Percentiles rank a stretch among this genome's conserved stretches.
These are phyloP conservation scores for Anguilla obscura DNA, from an alignment of 2,797 vertebrate genomes.

Conservation along the genomic window DNA sequence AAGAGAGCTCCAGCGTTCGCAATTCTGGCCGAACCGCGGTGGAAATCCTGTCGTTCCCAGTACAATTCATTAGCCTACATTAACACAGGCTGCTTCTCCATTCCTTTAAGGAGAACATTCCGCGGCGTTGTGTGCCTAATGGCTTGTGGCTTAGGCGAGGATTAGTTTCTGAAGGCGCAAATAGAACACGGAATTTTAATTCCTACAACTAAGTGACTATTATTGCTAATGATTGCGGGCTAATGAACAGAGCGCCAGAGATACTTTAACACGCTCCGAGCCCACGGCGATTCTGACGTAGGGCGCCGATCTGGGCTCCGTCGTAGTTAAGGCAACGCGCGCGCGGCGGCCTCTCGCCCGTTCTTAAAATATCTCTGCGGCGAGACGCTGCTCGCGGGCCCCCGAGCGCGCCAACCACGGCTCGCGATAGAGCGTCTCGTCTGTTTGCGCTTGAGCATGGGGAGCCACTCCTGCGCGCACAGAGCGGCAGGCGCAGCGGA, in stretches of 20 bases:
- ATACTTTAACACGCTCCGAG: constrained; percentile 12
- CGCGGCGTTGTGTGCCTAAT: constrained; percentile 19
- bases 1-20: constrained; percentile 14
- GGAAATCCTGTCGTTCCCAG: constrained; percentile 44
- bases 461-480: background rate
- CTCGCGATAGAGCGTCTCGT: background rate
- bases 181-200: constrained; percentile 32
- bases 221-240: constrained; percentile 25
- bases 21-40: constrained; percentile 40
- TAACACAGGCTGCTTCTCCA: constrained; percentile 16
- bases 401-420: background rate
- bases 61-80: constrained; percentile 42
- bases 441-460: background rate
- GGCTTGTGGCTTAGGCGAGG: constrained; percentile 28
- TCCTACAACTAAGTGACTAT: constrained; percentile 27
- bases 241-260: constrained; percentile 32
- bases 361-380: background rate
- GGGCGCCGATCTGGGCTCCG: background rate
- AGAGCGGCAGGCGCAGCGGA: no score
- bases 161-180: constrained; percentile 36
- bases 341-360: background rate
- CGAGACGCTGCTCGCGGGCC: background rate
- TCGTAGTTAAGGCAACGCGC: constrained; percentile 6
- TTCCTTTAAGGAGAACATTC: background rate
- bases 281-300: background rate